phyloP scores from a whole-genome alignment of 2,888 invertebrate species.

The Bombylius discolor region DNA sequence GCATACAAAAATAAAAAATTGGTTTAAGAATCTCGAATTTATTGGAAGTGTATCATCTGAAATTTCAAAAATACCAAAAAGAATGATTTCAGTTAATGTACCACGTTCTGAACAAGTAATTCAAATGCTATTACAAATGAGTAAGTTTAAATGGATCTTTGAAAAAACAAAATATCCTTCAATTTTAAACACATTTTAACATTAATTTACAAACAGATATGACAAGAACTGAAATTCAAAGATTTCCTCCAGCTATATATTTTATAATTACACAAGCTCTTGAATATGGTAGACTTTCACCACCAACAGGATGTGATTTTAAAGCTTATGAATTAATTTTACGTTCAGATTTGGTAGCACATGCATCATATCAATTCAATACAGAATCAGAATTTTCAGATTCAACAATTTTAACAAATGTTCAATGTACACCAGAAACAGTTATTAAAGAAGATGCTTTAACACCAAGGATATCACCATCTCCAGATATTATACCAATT shows the following conservation, averaged over 20 bases:
- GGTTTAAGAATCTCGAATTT: conserved; percentile 29
- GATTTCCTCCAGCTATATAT: conserved; percentile 54
- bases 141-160: neutral
- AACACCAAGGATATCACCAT: conserved; percentile 28
- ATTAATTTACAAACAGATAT: conserved; percentile 25
- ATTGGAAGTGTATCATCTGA: conserved; percentile 23
- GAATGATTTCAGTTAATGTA: conserved; percentile 24
- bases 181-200: neutral
- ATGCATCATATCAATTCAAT: conserved; percentile 18
- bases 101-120: conserved; percentile 29
- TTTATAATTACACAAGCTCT: conserved; percentile 55
- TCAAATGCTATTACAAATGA: conserved; percentile 14
- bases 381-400: conserved; percentile 19
- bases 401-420: conserved; percentile 15
- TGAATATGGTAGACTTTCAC: conserved; percentile 52
- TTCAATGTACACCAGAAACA: conserved; percentile 23
- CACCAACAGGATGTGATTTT: conserved; percentile 56
- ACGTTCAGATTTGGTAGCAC: conserved; percentile 52
- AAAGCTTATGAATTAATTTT: conserved; percentile 56
- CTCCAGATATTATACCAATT: conserved; percentile 24
- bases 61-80: conserved; percentile 22
- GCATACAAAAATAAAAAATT: conserved; percentile 25
- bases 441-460: conserved; percentile 36
- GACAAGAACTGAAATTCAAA: conserved; percentile 47
- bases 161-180: no score